A percentile compares a stretch with the other conserved stretches of the same genome.
phyloP scores from a whole-genome alignment of 2,113 vertebrate species.

The Passerina amoena region DNA sequence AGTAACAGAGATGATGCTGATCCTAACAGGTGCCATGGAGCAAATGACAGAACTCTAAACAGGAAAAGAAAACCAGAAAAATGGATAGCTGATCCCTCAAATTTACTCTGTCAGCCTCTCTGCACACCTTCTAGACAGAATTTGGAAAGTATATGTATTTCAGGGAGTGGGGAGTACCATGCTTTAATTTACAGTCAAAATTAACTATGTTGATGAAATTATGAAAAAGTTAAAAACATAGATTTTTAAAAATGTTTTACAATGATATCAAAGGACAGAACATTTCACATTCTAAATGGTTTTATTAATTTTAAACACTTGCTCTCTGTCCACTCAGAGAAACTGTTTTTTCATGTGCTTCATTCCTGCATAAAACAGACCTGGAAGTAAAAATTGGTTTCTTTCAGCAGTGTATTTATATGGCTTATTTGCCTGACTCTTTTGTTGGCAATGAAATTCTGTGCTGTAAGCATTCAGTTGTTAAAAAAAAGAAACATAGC shows the following conservation, averaged over 20 bases:
- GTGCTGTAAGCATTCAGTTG: background rate
- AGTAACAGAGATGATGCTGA: background rate
- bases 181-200: background rate
- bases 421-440: background rate
- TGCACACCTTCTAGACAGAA: background rate
- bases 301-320: background rate
- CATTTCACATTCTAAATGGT: background rate
- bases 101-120: background rate
- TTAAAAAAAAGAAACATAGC: background rate
- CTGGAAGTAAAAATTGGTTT: background rate
- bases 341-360: background rate
- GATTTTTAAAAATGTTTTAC: background rate
- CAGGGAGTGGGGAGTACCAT: rapidly evolving
- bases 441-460: background rate
- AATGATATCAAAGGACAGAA: background rate
- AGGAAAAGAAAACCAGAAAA: background rate
- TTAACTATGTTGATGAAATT: background rate
- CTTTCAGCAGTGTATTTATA: background rate
- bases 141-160: background rate
- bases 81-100: background rate
- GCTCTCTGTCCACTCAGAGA: background rate
- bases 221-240: background rate
- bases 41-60: background rate
- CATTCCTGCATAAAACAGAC: background rate
- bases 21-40: background rate